Conservation (phyloP, 2,113 vertebrate species). For the Antigone vipio region DNA sequence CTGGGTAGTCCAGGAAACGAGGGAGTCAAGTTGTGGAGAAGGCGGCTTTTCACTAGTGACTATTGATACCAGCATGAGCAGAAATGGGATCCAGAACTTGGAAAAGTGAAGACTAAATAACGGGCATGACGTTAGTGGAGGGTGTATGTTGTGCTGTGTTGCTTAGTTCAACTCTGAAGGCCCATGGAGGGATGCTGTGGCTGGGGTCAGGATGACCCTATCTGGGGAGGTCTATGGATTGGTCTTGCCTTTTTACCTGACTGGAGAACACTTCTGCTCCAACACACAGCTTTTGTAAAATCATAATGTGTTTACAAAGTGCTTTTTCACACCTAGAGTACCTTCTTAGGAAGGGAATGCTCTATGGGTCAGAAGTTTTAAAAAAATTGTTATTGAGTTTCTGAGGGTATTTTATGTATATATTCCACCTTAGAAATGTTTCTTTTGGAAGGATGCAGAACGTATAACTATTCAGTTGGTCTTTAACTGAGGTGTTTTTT, state of each 20-base stretch:
- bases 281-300: neutral
- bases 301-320: neutral
- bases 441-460: constrained; percentile 9
- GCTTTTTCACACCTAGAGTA: neutral
- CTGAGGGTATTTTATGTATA: neutral
- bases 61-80: neutral
- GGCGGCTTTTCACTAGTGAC: neutral
- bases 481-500: constrained; percentile 41
- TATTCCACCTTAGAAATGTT: constrained; percentile 21
- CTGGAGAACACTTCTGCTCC: neutral
- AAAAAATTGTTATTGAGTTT: neutral
- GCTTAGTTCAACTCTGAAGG: neutral
- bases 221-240: neutral
- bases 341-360: neutral
- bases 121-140: neutral
- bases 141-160: neutral
- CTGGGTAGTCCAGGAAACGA: neutral
- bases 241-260: neutral
- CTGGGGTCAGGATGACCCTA: neutral
- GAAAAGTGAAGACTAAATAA: neutral
- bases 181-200: neutral
- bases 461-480: neutral
- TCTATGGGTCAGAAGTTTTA: neutral
- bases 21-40: neutral
- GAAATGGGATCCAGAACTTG: neutral